Evolutionary conservation across 92 coral and sea anemone species (phyloP), one percentile per base, ranked within the genome.

Genomic region (Porites divaricata): DNA sequence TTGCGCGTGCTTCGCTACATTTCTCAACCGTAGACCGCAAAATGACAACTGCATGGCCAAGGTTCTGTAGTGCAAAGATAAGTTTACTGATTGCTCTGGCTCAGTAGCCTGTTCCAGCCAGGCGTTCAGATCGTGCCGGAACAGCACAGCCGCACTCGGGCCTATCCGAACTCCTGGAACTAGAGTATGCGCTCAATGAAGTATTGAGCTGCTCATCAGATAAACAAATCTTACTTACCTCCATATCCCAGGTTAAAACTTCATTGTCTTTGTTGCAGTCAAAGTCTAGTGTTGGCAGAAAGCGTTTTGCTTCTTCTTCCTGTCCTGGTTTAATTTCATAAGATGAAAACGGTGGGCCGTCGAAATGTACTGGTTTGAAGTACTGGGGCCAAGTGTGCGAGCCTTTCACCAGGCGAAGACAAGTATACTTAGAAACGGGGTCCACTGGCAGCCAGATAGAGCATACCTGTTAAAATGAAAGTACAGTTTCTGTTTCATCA

Each of bases 381-480:
- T 64, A 67, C 13, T 67, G 50, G 23, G 83, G 70, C 28, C 63
- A 87, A 22, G 15, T 81, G 72, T 87, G 90, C 53, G 90, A 87
- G 10, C 90, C 90, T 57, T 87, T 81, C 17, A 87, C 82, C 8
- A 87, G 83, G 22, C 88, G 87, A 70, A 87, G 90, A 50, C 90
- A 87, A 2, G 86, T 87, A 51, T 87, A 50, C 22, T 65, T 56
- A 70, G 90, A 73, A 28, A 87, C 90, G 25, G 87, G 87, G 71
- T 81, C 90, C 14, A 87, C 88, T 5, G 90, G 87, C 21, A 87
- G 83, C 90, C 90, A 87, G 28, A 87, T 65, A 19, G 90, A 87
- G 63, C 90, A 80, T 16, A 80, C 85, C 89, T 85, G 76, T 54
- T 15, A 54, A 11, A 15, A 54, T 54, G 16, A 11, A 54, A 2